Evolutionary conservation across 2,888 invertebrate genomes (phyloP).

Genomic region (Microctonus brassicae): DNA sequence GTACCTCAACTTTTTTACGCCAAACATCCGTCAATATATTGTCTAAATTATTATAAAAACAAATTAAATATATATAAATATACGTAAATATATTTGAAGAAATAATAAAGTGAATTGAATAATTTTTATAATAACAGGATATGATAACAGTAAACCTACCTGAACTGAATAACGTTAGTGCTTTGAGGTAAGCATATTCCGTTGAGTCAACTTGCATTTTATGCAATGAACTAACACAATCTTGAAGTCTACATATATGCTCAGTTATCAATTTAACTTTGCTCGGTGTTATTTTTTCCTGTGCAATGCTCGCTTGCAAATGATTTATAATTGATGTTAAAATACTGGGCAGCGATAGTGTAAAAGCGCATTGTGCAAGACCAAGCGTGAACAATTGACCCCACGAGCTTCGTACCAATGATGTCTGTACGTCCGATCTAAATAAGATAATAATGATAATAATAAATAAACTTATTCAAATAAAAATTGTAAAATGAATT

Average conservation of each 20-base stretch:
- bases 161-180: slow-evolving; percentile 86
- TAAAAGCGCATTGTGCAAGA: slow-evolving; percentile 86
- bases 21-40: slow-evolving; percentile 64
- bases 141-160: slow-evolving; percentile 71
- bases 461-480: background rate
- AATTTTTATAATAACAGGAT: background rate
- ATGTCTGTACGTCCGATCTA: slow-evolving; percentile 86
- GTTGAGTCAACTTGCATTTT: slow-evolving; percentile 82
- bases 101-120: background rate
- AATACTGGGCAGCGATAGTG: slow-evolving; percentile 84
- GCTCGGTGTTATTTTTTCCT: slow-evolving; percentile 83
- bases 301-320: slow-evolving; percentile 80
- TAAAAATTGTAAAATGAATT: background rate
- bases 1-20: slow-evolving; percentile 72
- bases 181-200: slow-evolving; percentile 90
- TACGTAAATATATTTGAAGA: slow-evolving; percentile 16
- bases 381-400: slow-evolving; percentile 92
- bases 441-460: no score
- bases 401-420: slow-evolving; percentile 90
- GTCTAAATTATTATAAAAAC: slow-evolving; percentile 50
- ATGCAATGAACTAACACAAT: slow-evolving; percentile 83
- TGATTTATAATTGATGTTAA: slow-evolving; percentile 87
- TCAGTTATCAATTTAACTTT: slow-evolving; percentile 84
- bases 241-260: slow-evolving; percentile 86
- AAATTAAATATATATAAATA: slow-evolving; percentile 3